phyloP scores from a whole-genome alignment of 2,888 invertebrate species.

The Hydropsyche betteni region DNA sequence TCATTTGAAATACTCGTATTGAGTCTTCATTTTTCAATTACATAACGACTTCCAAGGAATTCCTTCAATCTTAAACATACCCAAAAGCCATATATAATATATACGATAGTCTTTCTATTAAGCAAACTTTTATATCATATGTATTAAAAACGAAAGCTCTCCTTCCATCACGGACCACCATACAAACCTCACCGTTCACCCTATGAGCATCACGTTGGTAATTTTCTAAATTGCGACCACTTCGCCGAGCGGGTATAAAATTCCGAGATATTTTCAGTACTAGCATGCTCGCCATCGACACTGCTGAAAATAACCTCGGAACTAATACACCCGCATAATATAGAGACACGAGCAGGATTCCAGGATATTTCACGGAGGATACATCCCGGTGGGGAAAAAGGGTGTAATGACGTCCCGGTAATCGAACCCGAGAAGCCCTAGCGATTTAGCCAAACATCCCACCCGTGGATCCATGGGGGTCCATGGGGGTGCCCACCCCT shows the following conservation, averaged over 20 bases:
- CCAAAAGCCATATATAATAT: too few species aligned
- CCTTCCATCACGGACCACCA: too few species aligned
- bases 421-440: slow-evolving; percentile 11
- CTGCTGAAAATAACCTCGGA: slow-evolving; percentile 12
- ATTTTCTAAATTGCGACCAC: slow-evolving; percentile 11
- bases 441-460: not conserved
- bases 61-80: too few species aligned
- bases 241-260: not conserved
- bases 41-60: too few species aligned
- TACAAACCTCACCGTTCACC: too few species aligned
- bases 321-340: slow-evolving; percentile 8
- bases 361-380: not conserved
- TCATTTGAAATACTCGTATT: too few species aligned
- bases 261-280: slow-evolving; percentile 8
- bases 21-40: too few species aligned
- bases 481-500: not conserved
- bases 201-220: not conserved
- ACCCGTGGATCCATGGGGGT: not conserved
- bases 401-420: slow-evolving; percentile 7
- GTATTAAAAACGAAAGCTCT: too few species aligned
- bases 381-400: slow-evolving; percentile 4
- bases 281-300: not conserved
- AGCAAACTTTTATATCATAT: too few species aligned
- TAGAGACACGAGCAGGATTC: too few species aligned
- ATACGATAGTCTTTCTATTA: too few species aligned